These are phyloP conservation scores for Chrysolina haemoptera DNA, from an alignment of 2,888 invertebrate genomes.

Conservation along the genomic window DNA sequence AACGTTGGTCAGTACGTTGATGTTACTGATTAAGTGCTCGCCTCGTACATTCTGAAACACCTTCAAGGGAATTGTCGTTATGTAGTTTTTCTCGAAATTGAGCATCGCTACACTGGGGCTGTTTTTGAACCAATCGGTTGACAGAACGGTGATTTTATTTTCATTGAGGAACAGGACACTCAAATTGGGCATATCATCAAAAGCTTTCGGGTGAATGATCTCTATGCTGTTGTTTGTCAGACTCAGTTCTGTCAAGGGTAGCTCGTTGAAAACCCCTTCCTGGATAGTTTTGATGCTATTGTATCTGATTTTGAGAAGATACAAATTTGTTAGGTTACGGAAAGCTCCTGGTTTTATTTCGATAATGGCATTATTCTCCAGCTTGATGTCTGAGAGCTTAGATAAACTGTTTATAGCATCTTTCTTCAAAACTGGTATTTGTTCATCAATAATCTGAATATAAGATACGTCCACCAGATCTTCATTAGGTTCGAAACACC, in stretches of 20 bases:
- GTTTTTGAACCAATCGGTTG: conserved; percentile 57
- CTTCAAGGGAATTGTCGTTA: conserved; percentile 52
- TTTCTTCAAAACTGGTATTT: conserved; percentile 59
- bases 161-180: conserved; percentile 56
- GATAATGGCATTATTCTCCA: conserved; percentile 54
- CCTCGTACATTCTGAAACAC: conserved; percentile 57
- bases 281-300: conserved; percentile 55
- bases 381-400: conserved; percentile 57
- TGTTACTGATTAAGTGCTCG: conserved; percentile 45
- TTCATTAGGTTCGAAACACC: conserved; percentile 61
- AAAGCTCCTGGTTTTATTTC: conserved; percentile 59
- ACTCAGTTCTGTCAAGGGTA: conserved; percentile 55
- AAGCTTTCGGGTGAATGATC: conserved; percentile 55
- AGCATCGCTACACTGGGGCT: conserved; percentile 56
- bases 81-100: conserved; percentile 57
- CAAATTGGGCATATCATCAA: conserved; percentile 59
- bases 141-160: conserved; percentile 56
- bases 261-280: conserved; percentile 57
- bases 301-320: conserved; percentile 54
- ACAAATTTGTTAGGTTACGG: conserved; percentile 54
- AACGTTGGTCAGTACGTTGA: conserved; percentile 54
- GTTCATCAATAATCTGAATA: conserved; percentile 62
- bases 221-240: conserved; percentile 58
- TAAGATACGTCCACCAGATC: conserved; percentile 60
- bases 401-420: conserved; percentile 61